phyloP scores from a whole-genome alignment of 1,140 invertebrate genomes.

The Potamilus streckersoni region DNA sequence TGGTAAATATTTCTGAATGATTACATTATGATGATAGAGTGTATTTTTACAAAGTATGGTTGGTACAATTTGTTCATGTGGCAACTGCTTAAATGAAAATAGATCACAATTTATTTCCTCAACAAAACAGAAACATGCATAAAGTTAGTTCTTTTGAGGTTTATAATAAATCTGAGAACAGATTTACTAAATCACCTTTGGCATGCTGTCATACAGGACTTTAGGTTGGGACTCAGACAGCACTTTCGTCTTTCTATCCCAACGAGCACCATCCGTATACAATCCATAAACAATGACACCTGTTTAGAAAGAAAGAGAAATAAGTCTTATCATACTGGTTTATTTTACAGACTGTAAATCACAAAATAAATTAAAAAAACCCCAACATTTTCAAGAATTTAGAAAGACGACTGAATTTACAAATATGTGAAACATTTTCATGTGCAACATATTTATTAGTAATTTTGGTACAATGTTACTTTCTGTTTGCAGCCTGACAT shows the following conservation, averaged over 20 bases:
- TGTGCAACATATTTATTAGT: neutral
- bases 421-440: neutral
- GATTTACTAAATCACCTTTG: conserved; percentile 72
- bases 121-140: too few relatives aligned
- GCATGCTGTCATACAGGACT: conserved; percentile 84
- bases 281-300: conserved; percentile 70
- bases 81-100: too few relatives aligned
- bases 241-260: conserved; percentile 67
- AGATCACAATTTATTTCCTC: too few relatives aligned
- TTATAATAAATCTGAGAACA: too few relatives aligned
- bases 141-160: too few relatives aligned
- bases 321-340: neutral
- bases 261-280: conserved; percentile 71
- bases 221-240: conserved; percentile 86
- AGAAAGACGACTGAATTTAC: neutral
- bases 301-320: conserved; percentile 39
- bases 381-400: neutral
- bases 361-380: neutral
- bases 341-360: neutral
- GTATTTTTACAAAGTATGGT: too few relatives aligned
- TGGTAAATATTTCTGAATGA: too few relatives aligned
- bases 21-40: too few relatives aligned
- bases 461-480: neutral
- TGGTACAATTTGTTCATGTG: too few relatives aligned
- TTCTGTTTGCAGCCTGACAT: neutral